A percentile compares a stretch with the other conserved stretches of the same genome.
phyloP scores from a whole-genome alignment of 2,113 vertebrate genomes.

The Scomber japonicus region DNA sequence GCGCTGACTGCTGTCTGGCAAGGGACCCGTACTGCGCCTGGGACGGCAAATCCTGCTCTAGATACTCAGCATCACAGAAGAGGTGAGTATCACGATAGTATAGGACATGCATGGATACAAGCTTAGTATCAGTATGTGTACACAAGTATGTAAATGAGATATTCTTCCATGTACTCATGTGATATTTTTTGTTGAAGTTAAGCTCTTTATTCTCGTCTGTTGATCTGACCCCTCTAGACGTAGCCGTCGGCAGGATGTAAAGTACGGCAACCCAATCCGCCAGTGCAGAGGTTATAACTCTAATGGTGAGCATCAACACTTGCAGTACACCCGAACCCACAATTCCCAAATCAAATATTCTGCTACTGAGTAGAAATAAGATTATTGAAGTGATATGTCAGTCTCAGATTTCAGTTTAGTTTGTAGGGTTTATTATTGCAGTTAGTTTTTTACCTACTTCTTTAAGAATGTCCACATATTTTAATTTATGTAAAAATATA shows the following conservation, averaged over 20 bases:
- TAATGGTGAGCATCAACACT: conserved; percentile 79
- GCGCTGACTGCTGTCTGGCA: conserved; percentile 97
- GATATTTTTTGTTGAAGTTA: conserved; percentile 20
- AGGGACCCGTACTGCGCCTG: conserved; percentile 98
- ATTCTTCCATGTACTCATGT: background rate
- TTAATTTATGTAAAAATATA: background rate
- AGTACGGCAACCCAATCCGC: conserved; percentile 89
- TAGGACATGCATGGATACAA: background rate
- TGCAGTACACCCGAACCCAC: background rate
- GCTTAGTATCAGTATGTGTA: too few species aligned
- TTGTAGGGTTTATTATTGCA: too few species aligned
- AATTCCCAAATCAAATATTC: background rate
- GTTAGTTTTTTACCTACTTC: too few species aligned
- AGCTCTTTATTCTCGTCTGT: conserved; percentile 50
- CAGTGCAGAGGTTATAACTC: conserved; percentile 90
- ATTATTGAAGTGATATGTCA: background rate
- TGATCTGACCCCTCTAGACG: conserved; percentile 78
- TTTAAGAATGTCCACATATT: too few species aligned
- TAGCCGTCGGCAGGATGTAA: conserved; percentile 89
- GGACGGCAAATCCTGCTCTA: conserved; percentile 97
- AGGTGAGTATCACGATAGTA: conserved; percentile 83
- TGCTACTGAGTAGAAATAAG: background rate
- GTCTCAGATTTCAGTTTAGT: too few species aligned
- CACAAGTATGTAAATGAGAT: too few species aligned
- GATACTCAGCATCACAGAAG: conserved; percentile 96